Percentiles rank a stretch among this genome's conserved stretches.
Evolutionary conservation across 2,888 invertebrate species (phyloP).

Genomic region (Clivina fossor): DNA sequence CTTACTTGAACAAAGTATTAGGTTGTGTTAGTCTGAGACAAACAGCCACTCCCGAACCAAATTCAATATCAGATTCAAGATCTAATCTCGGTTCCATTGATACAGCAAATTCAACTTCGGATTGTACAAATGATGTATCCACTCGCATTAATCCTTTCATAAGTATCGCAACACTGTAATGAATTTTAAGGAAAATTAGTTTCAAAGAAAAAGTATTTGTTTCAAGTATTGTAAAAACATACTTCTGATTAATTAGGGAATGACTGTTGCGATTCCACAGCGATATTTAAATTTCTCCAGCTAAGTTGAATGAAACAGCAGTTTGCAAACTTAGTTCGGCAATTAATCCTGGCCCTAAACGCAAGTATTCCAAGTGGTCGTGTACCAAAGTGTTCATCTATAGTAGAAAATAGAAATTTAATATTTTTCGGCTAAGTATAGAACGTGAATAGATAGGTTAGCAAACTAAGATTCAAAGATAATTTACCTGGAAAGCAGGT

Average conservation of each 20-base stretch:
- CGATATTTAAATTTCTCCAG: conserved; percentile 78
- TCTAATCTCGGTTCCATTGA: conserved; percentile 69
- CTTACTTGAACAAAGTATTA: conserved; percentile 63
- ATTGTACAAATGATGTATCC: conserved; percentile 65
- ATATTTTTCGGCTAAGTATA: conserved; percentile 2
- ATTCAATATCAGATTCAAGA: conserved; percentile 74
- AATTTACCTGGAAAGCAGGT: conserved; percentile 68
- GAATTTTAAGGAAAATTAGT: too few relatives aligned
- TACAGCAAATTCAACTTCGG: conserved; percentile 66
- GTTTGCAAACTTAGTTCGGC: conserved; percentile 69
- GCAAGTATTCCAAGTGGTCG: conserved; percentile 67
- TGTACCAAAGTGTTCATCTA: conserved; percentile 70
- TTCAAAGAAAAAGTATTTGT: background rate
- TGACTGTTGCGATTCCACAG: conserved; percentile 83
- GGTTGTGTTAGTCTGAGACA: conserved; percentile 77
- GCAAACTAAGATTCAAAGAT: background rate
- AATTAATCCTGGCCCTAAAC: conserved; percentile 71
- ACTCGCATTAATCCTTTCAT: conserved; percentile 64
- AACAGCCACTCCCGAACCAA: conserved; percentile 70
- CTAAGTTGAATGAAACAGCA: conserved; percentile 74
- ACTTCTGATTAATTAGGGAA: conserved; percentile 75
- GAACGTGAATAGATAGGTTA: background rate
- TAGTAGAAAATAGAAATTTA: conserved; percentile 40
- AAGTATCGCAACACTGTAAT: conserved; percentile 70
- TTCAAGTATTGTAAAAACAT: conserved; percentile 43